Evolutionary conservation across 2,888 invertebrate genomes (phyloP).

Genomic region (Ectemnius continuus): DNA sequence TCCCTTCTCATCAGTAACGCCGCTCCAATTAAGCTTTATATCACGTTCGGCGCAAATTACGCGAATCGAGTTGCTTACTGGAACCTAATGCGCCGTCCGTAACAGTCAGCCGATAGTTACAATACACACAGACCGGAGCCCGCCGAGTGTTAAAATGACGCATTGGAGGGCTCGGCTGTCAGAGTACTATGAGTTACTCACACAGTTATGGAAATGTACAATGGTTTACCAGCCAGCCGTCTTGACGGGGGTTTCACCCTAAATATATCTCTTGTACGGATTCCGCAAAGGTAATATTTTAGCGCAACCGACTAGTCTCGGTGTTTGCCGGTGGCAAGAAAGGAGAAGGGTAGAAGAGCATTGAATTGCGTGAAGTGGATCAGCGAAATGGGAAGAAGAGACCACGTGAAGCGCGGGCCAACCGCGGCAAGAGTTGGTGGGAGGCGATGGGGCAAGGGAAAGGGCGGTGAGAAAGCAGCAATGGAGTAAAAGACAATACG

Average conservation of each 20-base stretch:
- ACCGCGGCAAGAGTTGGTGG: neutral
- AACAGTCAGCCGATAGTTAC: conserved; percentile 13
- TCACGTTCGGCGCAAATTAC: neutral
- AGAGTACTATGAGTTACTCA: neutral
- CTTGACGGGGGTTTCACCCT: neutral
- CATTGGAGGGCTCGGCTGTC: no score
- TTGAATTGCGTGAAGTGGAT: neutral
- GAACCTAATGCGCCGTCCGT: conserved; percentile 5
- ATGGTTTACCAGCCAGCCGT: conserved; percentile 29
- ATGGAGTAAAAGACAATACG: conserved; percentile 30
- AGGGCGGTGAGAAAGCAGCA: conserved; percentile 8
- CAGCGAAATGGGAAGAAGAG: conserved; percentile 3
- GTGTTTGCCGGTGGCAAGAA: neutral
- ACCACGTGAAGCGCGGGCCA: neutral
- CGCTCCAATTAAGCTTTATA: conserved; percentile 16
- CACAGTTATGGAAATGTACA: conserved; percentile 33
- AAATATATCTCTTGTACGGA: neutral
- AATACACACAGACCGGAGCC: no score
- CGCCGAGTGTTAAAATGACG: no score
- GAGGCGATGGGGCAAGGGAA: neutral
- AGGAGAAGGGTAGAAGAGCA: neutral
- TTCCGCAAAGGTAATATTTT: no score
- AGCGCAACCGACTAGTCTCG: neutral
- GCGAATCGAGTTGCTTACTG: conserved; percentile 20
- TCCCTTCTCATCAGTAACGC: no score